Base-by-base conservation (phyloP, 2,113 vertebrate genomes). In the Acrocephalus kingi region DNA sequence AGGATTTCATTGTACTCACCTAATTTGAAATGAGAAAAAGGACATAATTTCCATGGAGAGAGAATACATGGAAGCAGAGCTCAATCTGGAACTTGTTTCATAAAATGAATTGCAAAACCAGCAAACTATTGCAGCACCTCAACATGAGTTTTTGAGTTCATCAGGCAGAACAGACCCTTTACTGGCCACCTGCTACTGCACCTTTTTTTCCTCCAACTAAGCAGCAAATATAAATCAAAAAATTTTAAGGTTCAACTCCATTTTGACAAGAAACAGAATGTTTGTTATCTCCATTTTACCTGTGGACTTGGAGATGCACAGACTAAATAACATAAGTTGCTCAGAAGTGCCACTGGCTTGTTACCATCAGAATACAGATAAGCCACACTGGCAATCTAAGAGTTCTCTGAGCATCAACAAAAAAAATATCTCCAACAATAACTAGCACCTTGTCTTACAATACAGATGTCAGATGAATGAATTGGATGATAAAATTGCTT, bases 11-110 rank as follows among this genome's bases (percentile, higher is more conserved):
- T 94, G 97, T 89, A 94, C 94, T 93, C 55, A 84, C 91, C 94
- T 98, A 96, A 98, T 98, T 97, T 94, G 84, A 96, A 97, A 97
- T 97, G 94, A 96, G 83, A 73, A 94, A 96, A 97, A 93, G 94
- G 95, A 94, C 89, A 95, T 84, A 24, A 90, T 87, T 89, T 97
- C 96, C 94, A 97, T 86, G 33, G 96, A 97, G 97, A 97, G 97
- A 94, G 91, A 96, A 94, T 82, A 92, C 85, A 94, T 81, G 80
- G 67, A 77, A 94, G 84, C 90, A 94, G 75, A 97, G 90, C 84
- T 95, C 89, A 72, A 67, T 79, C 87, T 89, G 69, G 55, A 92
- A 84, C 62, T 96, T 92, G 82, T 78, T 95, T 89, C 52, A 11
- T 79, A 80, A 97, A 95, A 90, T 66, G 41, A 97, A 89, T 12